phyloP scores from a whole-genome alignment of 1,140 invertebrate genomes.

The Phenacoccus solenopsis region DNA sequence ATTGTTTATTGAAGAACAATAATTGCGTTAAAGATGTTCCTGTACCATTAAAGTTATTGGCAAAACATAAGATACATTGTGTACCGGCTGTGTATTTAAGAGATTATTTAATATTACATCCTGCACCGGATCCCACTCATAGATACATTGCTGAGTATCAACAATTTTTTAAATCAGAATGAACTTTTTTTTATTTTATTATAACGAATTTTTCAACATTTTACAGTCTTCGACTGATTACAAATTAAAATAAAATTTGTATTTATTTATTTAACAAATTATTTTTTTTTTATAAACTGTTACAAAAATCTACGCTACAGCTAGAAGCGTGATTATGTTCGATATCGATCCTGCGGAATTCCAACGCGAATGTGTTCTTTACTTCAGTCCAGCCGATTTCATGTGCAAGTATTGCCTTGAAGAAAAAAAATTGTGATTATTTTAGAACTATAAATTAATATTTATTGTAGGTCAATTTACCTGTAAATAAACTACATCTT shows the following conservation, averaged over 20 bases:
- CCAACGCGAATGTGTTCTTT: not conserved
- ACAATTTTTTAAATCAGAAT: not conserved
- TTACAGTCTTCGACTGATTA: not conserved
- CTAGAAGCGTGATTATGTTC: not conserved
- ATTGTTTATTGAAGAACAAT: not conserved
- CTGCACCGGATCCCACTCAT: not conserved
- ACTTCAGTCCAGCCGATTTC: not conserved
- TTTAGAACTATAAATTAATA: not conserved
- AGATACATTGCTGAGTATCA: not conserved
- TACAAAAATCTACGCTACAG: not conserved
- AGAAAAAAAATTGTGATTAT: not conserved
- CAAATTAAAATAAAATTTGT: not conserved
- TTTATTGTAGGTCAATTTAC: not conserved
- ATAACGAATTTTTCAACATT: not conserved
- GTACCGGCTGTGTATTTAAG: not conserved
- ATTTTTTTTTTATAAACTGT: constrained; percentile 1
- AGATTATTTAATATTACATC: not conserved
- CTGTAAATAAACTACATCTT: constrained; percentile 7
- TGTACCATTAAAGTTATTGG: not conserved
- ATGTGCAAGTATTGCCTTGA: not conserved
- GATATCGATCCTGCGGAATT: not conserved
- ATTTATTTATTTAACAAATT: not conserved
- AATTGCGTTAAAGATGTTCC: not conserved
- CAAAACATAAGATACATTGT: not conserved
- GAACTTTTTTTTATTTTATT: not conserved